A percentile compares a stretch with the other conserved stretches of the same genome.
Conservation (phyloP, 2,113 vertebrate genomes). For the Sarotherodon lohbergeri region DNA sequence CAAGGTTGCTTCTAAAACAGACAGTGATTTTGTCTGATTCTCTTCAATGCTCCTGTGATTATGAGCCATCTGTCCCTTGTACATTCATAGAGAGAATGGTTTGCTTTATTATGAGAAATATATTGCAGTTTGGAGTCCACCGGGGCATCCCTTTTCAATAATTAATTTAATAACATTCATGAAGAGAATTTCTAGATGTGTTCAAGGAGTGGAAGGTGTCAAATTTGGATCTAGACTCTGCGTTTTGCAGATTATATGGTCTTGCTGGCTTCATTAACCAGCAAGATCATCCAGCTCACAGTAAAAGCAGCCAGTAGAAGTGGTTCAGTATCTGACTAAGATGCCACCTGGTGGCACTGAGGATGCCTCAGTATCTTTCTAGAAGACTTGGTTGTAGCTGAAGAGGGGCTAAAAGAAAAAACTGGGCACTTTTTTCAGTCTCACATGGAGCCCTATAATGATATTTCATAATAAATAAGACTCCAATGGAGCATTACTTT, state of each 20-base stretch:
- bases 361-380: neutral
- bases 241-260: neutral
- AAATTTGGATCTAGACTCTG: no score
- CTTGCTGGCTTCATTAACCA: neutral
- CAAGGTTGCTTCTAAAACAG: neutral
- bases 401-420: neutral
- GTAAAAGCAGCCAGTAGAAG: neutral
- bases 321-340: accelerated
- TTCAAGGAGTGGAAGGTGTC: neutral
- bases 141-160: accelerated
- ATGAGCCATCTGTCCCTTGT: accelerated
- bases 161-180: neutral
- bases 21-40: neutral
- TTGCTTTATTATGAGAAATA: neutral
- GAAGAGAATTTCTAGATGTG: neutral
- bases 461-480: neutral
- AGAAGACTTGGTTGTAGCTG: neutral
- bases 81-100: neutral
- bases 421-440: neutral
- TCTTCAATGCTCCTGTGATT: neutral
- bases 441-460: accelerated
- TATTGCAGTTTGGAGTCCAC: accelerated
- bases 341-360: accelerated
- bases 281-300: no score
- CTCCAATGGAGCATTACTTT: neutral